Conservation (phyloP, 2,113 vertebrate species). For the Athene noctua region DNA sequence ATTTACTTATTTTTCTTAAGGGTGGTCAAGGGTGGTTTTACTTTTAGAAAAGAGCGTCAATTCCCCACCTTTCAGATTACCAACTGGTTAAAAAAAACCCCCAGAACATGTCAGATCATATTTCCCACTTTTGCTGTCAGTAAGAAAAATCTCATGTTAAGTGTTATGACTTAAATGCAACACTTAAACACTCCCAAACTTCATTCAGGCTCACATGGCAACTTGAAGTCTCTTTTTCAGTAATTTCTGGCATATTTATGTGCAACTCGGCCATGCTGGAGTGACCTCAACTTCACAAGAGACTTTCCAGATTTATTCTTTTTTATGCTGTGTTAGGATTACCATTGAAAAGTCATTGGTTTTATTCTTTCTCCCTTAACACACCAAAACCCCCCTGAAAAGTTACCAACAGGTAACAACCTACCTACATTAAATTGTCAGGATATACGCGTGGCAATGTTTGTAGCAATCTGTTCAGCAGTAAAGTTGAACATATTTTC, state of each 20-base stretch:
- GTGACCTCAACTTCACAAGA: neutral
- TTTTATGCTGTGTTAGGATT: neutral
- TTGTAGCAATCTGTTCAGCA: neutral
- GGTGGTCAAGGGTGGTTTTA: neutral
- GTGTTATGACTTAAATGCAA: neutral
- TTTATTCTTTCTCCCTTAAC: neutral
- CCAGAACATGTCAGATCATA: neutral
- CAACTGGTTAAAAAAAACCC: neutral
- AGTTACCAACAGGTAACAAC: neutral
- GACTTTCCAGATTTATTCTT: neutral
- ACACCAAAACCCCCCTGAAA: too few relatives aligned
- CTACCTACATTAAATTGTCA: neutral
- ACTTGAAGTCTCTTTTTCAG: neutral
- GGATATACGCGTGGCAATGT: accelerated
- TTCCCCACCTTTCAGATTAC: neutral
- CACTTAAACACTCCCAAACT: neutral
- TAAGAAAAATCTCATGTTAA: neutral
- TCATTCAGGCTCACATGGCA: neutral
- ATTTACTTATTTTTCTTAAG: neutral
- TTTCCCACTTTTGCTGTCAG: neutral
- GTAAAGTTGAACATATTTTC: neutral
- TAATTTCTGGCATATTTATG: neutral
- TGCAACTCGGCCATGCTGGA: neutral
- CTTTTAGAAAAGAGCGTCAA: neutral
- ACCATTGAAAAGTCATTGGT: neutral